Percentiles rank a stretch among this genome's conserved stretches.
Evolutionary conservation across 2,113 vertebrate genomes (phyloP).

Genomic region (Myocastor coypus): DNA sequence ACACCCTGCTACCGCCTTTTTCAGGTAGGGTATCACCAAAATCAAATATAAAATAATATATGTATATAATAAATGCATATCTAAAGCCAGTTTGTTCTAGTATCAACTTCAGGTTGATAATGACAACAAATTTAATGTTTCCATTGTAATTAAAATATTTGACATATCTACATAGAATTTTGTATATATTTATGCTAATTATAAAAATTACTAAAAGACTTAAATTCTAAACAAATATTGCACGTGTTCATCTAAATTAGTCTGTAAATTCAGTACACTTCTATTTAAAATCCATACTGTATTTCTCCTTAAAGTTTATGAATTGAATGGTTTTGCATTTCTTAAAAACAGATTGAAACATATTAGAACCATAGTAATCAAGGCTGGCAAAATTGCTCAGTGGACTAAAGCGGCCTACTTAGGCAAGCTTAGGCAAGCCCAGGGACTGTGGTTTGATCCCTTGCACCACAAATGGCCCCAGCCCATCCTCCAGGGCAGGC

Average conservation of each 20-base stretch:
- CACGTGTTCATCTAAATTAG: background rate
- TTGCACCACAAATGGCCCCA: too few species aligned
- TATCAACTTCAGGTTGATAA: background rate
- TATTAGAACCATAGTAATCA: too few species aligned
- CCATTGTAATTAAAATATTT: conserved; percentile 39
- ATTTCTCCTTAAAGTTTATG: conserved; percentile 42
- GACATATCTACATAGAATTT: background rate
- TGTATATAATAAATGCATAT: background rate
- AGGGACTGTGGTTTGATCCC: too few species aligned
- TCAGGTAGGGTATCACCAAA: conserved; percentile 79
- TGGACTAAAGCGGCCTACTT: too few species aligned
- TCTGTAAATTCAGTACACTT: background rate
- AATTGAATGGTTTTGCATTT: conserved; percentile 21
- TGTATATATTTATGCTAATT: background rate
- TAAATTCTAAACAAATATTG: conserved; percentile 15
- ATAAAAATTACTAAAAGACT: background rate
- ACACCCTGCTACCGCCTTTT: conserved; percentile 82
- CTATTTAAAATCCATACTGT: background rate
- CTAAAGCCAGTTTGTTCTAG: background rate
- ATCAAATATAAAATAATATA: background rate
- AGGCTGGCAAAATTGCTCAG: too few species aligned
- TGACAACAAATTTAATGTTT: conserved; percentile 22
- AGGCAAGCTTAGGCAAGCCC: too few species aligned
- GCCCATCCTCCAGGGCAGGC: too few species aligned
- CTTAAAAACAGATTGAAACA: conserved; percentile 16